Evolutionary conservation across 2,888 invertebrate genomes (phyloP), one percentile per base, ranked within the genome.

Genomic region (Caenorhabditis uteleia): DNA sequence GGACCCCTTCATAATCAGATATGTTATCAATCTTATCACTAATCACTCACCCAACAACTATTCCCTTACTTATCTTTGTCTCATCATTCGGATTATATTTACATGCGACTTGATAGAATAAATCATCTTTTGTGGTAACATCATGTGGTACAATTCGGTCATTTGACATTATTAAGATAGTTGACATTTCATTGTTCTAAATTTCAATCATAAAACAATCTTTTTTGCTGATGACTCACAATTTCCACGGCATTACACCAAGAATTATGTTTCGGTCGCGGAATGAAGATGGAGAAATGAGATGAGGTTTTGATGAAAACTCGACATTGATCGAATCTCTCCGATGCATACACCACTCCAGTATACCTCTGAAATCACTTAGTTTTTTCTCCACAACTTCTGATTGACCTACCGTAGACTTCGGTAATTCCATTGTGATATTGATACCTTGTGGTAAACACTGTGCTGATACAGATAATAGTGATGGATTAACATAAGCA

Each of bases 121-220:
- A 62, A 50, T 82, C 82, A 48, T 80, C 75, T 47, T 75, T 79
- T 16, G 82, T 82, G n/a, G 82, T 82, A 5, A 82, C 75, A 58
- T 82, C 79, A 23, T 71, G 74, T 2, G 82, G 82, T 18, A 75
- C 40, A n/a, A 82, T 77, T 12, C 73, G 62, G 46, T 82, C 82
- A 47, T 80, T 78, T 10, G 78, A 77, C 47, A 82, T 59, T 16
- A 82, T 78, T 21, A 82, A 39, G 6, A 82, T 74, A 12, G 71
- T 75, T 4, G 77, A 75, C 47, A 82, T 53, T 39, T 71, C 57
- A 23, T 66, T 69, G 31, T 77, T 65, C 77, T 82, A 51, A 27
- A 40, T 10, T 25, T 3, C 10, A 29, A 20, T 46, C 20, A 21
- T 5, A 14, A 39, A 8, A 10, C 16, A 44, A 27, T 34, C 26